Evolutionary conservation across 2,797 vertebrate species (phyloP).

Genomic region (Megalops cyprinoides): DNA sequence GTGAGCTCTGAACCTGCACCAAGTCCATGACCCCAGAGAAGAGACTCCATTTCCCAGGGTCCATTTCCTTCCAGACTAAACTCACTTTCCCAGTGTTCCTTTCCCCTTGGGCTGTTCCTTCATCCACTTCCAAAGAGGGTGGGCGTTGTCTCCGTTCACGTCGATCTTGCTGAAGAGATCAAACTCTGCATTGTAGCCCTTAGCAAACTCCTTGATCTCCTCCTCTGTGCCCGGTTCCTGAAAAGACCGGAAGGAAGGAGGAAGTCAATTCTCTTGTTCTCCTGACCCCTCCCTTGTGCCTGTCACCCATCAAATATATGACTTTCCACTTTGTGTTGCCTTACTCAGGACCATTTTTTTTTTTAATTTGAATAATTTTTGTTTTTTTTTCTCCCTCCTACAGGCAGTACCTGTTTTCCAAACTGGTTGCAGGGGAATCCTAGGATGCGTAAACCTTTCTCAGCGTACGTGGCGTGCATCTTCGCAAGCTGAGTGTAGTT

Average conservation of each 20-base stretch:
- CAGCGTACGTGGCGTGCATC: slow-evolving; percentile 87
- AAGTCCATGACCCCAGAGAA: too few species aligned
- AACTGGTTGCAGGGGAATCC: slow-evolving; percentile 98
- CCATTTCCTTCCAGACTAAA: too few species aligned
- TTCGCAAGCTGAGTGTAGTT: slow-evolving; percentile 96
- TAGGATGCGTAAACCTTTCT: slow-evolving; percentile 92
- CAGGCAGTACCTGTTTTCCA: slow-evolving; percentile 83
- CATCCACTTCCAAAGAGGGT: slow-evolving; percentile 97
- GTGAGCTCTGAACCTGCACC: too few species aligned
- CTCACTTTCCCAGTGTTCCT: slow-evolving; percentile 78
- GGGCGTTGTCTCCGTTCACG: slow-evolving; percentile 88
- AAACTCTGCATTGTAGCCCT: slow-evolving; percentile 84
- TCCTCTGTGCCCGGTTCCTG: slow-evolving; percentile 90
- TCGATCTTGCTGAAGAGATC: slow-evolving; percentile 94
- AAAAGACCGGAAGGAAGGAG: background rate
- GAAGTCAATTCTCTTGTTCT: too few species aligned
- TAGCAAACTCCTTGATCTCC: slow-evolving; percentile 89
- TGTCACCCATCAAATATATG: too few species aligned
- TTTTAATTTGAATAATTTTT: too few species aligned
- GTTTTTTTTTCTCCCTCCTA: too few species aligned
- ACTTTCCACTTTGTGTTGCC: too few species aligned
- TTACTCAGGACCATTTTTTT: too few species aligned
- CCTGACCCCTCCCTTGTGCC: too few species aligned
- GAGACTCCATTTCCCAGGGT: too few species aligned
- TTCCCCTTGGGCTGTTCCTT: slow-evolving; percentile 91